Evolutionary conservation across 2,113 vertebrate species (phyloP), one percentile per base, ranked within the genome.

Genomic region (Vireo altiloquus): DNA sequence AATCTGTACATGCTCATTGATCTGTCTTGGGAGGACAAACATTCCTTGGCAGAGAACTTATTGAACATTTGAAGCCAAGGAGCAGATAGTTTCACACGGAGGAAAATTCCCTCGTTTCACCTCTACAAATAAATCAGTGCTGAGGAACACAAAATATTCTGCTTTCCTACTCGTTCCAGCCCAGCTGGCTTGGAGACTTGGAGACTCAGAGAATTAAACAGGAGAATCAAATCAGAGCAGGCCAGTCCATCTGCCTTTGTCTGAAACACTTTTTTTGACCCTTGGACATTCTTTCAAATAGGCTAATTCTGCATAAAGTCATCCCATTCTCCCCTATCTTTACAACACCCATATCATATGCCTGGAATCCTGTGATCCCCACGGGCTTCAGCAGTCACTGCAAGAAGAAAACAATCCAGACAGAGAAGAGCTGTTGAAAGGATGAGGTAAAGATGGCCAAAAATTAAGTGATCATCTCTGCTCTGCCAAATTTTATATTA

Each of bases 31-130:
- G 90, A 89, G 85, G 68, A 92, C 64, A 94, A 81, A 96, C 90
- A 93, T 92, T 95, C 90, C 82, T 93, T 93, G 88, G 90, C 10
- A 9, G 61, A 75, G 52, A 90, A 84, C 27, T 83, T 71, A 94
- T 10, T 37, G 37, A 83, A 86, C 0, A 1, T 49, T 56, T 81
- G 49, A 90, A 83, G 93, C 82, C 94, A 96, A 96, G 44, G 64
- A 88, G 82, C 59, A 92, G 92, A 94, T 39, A 80, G 75, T 90
- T 94, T 96, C 88, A 94, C 92, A 91, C 5, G 20, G 42, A 88
- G 59, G 39, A 54, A 94, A 96, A 96, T 89, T 92, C 92, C 93
- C 92, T 81, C 46, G 72, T 93, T 94, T 95, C 90, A 97, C 90
- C 95, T 96, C 87, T 86, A 80, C 92, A 82, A 95, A 96, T 94